Base-by-base conservation (phyloP, 2,113 vertebrate genomes). In the Chionomys nivalis region DNA sequence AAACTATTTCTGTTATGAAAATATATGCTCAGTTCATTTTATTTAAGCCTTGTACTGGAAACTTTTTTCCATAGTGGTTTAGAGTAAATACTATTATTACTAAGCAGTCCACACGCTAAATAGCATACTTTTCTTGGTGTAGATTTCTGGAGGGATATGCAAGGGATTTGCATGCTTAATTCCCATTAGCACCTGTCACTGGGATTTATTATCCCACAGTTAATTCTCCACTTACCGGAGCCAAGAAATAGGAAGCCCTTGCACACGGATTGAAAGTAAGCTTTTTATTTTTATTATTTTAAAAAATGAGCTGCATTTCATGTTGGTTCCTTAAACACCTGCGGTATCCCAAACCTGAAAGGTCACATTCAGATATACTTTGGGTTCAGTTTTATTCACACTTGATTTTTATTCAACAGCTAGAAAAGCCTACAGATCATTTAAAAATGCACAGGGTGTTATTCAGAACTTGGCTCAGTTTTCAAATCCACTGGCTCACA, bases 131-230 rank as follows among this genome's bases (percentile, higher is more conserved):
- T 91, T 93, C 91, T 61, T 77, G 81, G 95, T 95, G 93, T 96
- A 86, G 96, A 97, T 96, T 98, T 97, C 97, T 96, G 95, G 92
- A 97, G 94, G 96, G 95, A 97, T 96, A 97, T 97, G 89, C 75
- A 58, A 65, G 89, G 97, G 97, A 96, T 98, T 97, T 97, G 97
- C 97, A 97, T 98, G 98, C 94, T 96, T 98, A 97, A 97, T 97
- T 98, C 98, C 98, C 97, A 98, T 97, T 98, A 97, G 97, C 98
- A 97, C 97, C 98, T 97, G 97, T 98, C 98, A 97, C 95, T 96
- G 96, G 96, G 97, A 97, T 98, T 97, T 97, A 97, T 97, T 96
- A 97, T 96, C 96, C 96, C 91, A 96, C 95, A 96, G 96, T 96
- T 97, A 98, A 97, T 97, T 96, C 97, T 96, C 95, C 47, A 96